phyloP scores from a whole-genome alignment of 1,140 invertebrate species.

The Cyclargus thomasi region DNA sequence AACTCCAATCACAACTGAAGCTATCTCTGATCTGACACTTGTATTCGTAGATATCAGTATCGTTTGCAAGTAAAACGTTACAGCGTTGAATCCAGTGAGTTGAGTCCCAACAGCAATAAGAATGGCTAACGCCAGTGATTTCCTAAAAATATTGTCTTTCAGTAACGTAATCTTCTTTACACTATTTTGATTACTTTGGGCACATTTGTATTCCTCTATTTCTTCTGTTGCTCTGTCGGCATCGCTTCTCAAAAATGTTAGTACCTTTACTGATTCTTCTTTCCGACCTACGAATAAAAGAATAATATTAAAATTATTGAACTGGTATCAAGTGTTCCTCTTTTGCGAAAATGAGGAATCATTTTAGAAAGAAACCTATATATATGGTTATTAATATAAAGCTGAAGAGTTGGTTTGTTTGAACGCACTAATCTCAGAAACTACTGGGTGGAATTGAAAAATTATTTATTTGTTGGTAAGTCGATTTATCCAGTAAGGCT shows the following conservation, averaged over 20 bases:
- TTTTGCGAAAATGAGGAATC: too few species aligned
- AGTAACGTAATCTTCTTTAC: background rate
- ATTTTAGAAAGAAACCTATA: too few species aligned
- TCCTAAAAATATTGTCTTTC: slow-evolving; percentile 1
- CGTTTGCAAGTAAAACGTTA: slow-evolving; percentile 24
- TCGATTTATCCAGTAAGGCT: too few species aligned
- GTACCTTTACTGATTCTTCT: slow-evolving; percentile 12
- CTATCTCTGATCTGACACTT: slow-evolving; percentile 19
- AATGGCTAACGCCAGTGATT: slow-evolving; percentile 1
- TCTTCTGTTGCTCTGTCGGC: background rate
- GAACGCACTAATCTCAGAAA: too few species aligned
- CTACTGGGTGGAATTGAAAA: too few species aligned
- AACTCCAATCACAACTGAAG: slow-evolving; percentile 20
- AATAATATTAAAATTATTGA: too few species aligned
- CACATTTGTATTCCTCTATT: slow-evolving; percentile 17
- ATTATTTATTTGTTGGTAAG: too few species aligned
- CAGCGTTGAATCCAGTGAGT: slow-evolving; percentile 19
- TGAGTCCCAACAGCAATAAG: slow-evolving; percentile 3
- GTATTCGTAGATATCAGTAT: slow-evolving; percentile 23
- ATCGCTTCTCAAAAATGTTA: background rate
- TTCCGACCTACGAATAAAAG: slow-evolving; percentile 13
- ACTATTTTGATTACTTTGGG: background rate
- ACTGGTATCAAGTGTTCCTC: too few species aligned
- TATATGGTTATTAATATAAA: too few species aligned
- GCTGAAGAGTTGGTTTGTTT: too few species aligned